Evolutionary conservation across 2,888 invertebrate genomes (phyloP).

Genomic region (Agrotis ipsilon): DNA sequence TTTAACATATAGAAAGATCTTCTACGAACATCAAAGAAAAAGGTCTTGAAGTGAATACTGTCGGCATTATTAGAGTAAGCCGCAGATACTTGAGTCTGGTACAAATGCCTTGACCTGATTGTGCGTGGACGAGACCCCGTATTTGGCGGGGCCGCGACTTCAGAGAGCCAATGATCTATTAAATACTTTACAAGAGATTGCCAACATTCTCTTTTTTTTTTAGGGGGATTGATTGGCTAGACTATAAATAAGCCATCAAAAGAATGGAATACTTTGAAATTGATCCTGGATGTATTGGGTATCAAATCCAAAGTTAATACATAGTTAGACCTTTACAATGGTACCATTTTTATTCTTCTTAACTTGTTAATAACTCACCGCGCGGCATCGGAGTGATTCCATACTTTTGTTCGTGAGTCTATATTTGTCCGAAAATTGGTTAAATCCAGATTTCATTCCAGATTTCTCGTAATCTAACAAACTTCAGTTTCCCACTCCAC

Average conservation of each 20-base stretch:
- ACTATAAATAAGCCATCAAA: background rate
- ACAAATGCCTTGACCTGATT: constrained; percentile 73
- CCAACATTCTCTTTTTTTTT: constrained; percentile 15
- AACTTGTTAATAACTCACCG: no score
- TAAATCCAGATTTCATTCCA: no score
- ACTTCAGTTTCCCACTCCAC: no score
- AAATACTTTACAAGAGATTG: constrained; percentile 35
- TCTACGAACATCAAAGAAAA: constrained; percentile 23
- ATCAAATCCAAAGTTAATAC: no score
- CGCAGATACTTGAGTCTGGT: constrained; percentile 58
- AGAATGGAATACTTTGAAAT: no score
- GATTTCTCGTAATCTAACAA: no score
- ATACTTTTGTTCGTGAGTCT: no score
- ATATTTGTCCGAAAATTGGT: no score
- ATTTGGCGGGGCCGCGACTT: constrained; percentile 53
- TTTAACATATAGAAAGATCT: constrained; percentile 1
- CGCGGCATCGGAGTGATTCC: no score
- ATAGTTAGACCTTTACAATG: no score
- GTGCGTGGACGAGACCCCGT: constrained; percentile 56
- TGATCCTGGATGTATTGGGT: no score
- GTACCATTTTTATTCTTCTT: no score
- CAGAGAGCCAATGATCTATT: constrained; percentile 54
- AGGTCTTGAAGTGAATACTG: constrained; percentile 37
- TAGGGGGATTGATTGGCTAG: background rate
- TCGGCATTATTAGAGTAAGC: constrained; percentile 56